These are phyloP conservation scores for Dysidea cf. avara DNA, from an alignment of 37 sponge, comb jelly and placozoan genomes.

Conservation along the genomic window DNA sequence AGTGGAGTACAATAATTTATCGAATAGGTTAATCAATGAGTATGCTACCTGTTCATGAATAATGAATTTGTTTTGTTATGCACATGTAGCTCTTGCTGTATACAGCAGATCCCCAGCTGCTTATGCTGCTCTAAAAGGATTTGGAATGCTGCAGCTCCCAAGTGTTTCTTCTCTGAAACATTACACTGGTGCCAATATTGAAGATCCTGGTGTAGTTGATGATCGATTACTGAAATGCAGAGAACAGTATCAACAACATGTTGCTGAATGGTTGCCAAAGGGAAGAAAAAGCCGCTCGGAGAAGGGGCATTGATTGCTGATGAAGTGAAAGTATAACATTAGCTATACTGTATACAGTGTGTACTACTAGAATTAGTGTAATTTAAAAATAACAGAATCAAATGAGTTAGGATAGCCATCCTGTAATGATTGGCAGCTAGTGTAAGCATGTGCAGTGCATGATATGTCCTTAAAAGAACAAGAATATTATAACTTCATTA, in stretches of 20 bases:
- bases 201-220: not conserved
- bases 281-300: not conserved
- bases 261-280: not conserved
- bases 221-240: not conserved
- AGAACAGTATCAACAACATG: not conserved
- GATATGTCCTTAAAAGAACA: too few species aligned
- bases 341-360: too few species aligned
- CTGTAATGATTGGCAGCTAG: too few species aligned
- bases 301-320: constrained; percentile 1
- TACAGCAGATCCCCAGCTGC: too few species aligned
- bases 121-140: constrained; percentile 19
- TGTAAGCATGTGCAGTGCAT: too few species aligned
- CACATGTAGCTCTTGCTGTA: constrained; percentile 26
- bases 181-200: constrained; percentile 6
- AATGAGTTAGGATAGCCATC: too few species aligned
- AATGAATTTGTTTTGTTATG: too few species aligned
- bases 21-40: constrained; percentile 6
- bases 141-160: constrained; percentile 15
- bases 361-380: too few species aligned
- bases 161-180: not conserved
- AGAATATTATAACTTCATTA: too few species aligned
- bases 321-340: too few species aligned
- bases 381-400: too few species aligned
- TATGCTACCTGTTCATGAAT: too few species aligned
- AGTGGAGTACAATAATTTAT: constrained; percentile 6